These are phyloP conservation scores for Bungarus multicinctus DNA, from an alignment of 2,113 vertebrate genomes.

Conservation along the genomic window DNA sequence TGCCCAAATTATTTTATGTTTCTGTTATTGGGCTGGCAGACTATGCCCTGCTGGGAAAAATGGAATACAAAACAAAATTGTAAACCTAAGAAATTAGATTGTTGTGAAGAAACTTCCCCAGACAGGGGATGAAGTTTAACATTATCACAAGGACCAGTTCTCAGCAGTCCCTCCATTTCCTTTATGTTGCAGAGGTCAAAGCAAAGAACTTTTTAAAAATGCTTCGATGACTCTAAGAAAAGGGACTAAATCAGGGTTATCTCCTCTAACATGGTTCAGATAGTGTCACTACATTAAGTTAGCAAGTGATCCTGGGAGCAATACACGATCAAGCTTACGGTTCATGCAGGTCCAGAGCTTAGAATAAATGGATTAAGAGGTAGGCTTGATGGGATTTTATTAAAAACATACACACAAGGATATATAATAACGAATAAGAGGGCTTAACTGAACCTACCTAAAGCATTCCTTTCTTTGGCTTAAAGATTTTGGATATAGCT, in stretches of 20 bases:
- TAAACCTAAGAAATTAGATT: background rate
- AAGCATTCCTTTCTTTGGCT: background rate
- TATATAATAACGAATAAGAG: background rate
- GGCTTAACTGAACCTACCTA: background rate
- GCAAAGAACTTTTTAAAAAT: background rate
- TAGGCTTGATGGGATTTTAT: background rate
- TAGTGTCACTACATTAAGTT: background rate
- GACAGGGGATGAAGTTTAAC: background rate
- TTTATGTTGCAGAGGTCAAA: background rate
- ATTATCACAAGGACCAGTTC: background rate
- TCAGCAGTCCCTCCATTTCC: background rate
- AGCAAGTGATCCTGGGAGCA: background rate
- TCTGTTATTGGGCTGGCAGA: background rate
- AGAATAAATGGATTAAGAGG: background rate
- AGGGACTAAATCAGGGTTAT: background rate
- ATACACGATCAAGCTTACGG: no score
- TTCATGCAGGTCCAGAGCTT: background rate
- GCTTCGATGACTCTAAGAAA: background rate
- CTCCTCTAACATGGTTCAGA: background rate
- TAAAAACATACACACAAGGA: background rate
- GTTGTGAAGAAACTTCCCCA: no score
- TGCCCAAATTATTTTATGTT: background rate
- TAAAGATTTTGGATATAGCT: constrained; percentile 28
- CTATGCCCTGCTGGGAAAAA: background rate
- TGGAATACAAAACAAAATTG: background rate